Percentiles rank a stretch among this genome's conserved stretches.
These are phyloP conservation scores for Caenorhabditis doughertyi DNA, from an alignment of 2,888 invertebrate genomes.

Conservation along the genomic window DNA sequence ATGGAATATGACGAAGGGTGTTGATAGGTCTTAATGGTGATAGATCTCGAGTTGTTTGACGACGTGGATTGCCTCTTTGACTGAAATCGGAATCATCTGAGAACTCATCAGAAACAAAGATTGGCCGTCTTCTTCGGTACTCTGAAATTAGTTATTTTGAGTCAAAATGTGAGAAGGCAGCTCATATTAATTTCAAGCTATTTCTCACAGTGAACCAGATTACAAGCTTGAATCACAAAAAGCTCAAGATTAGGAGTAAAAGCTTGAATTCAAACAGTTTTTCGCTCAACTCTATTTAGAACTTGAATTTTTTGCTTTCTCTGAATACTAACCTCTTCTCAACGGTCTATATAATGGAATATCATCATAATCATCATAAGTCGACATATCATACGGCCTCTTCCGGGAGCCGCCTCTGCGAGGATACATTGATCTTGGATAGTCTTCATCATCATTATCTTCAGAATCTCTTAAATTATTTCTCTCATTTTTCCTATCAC, in stretches of 20 bases:
- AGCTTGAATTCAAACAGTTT: too few species aligned
- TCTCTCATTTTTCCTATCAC: neutral
- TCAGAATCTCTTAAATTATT: conserved; percentile 19
- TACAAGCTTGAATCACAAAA: too few species aligned
- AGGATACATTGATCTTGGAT: conserved; percentile 37
- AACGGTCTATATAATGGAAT: conserved; percentile 45
- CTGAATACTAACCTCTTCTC: conserved; percentile 41
- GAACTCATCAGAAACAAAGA: conserved; percentile 49
- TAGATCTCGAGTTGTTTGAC: conserved; percentile 49
- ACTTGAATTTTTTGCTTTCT: too few species aligned
- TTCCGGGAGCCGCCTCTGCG: conserved; percentile 49
- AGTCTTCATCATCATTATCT: conserved; percentile 48
- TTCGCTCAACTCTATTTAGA: too few species aligned
- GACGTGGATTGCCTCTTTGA: conserved; percentile 23
- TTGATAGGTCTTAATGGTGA: conserved; percentile 46
- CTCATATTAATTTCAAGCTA: too few species aligned
- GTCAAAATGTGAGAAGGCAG: too few species aligned
- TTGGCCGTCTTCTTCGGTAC: conserved; percentile 49
- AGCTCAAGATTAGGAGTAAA: too few species aligned
- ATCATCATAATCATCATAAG: conserved; percentile 55
- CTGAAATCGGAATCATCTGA: conserved; percentile 35
- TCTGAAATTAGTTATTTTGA: conserved; percentile 49
- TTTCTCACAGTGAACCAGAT: too few species aligned
- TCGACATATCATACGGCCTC: conserved; percentile 42
- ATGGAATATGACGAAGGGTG: conserved; percentile 33